Base-by-base conservation (phyloP, 2,888 invertebrate species). In the Tetanocera ferruginea region DNA sequence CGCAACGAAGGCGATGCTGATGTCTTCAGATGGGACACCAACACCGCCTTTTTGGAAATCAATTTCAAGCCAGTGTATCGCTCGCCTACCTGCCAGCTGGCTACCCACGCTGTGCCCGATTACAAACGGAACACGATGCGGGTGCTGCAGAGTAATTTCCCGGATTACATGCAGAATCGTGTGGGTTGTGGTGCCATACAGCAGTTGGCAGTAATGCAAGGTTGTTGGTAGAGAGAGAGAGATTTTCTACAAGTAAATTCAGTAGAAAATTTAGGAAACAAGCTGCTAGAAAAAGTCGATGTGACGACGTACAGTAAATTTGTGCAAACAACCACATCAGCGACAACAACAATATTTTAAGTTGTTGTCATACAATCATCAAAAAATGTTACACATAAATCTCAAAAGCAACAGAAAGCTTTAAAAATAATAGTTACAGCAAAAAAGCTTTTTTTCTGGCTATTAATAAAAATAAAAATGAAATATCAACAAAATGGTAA, bases 161-260 rank as follows among this genome's bases (percentile, higher is more conserved):
- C 91, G 1, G 93, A 93, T 88, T 94, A 91, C 83, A 91, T 93
- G 86, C 91, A 92, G 80, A 91, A 91, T 80, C 92, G 91, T 25
- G 92, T 93, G 55, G 93, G 93, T 31, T 93, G 93, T 83, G 93
- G 93, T 1, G 91, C 92, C 57, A 90, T 92, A 55, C 93, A 93
- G 84, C 91, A 91, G 70, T 86, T 92, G 62, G 86, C 85, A 66
- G 81, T 87, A 77, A 88, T 88, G 88, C 89, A 89, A 76, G 89
- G 88, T 17, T 88, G 89, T 80, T 88, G 86, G 86, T 88, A 84
- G 81, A 14, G 17, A 19, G 4, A 5, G 25, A 6, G 62, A 14
- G 9, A 60, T n/a, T n/a, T n/a, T n/a, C n/a, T n/a, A n/a, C n/a
- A n/a, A n/a, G n/a, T n/a, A 19, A 19, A 4, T 19, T 19, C 60